These are phyloP conservation scores for Muricea muricata DNA, from an alignment of 92 coral and sea anemone species.

Conservation along the genomic window DNA sequence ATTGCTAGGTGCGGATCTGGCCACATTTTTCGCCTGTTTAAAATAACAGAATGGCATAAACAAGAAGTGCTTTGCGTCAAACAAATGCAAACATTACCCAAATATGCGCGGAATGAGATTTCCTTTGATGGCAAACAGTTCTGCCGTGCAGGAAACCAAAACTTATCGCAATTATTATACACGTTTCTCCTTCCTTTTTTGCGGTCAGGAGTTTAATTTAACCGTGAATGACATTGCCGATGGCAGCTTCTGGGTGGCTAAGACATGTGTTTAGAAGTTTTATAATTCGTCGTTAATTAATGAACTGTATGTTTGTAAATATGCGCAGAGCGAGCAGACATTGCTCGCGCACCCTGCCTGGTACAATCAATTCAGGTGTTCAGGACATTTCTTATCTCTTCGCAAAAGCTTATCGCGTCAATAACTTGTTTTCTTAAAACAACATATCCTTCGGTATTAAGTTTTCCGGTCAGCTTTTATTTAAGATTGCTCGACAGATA, in stretches of 20 bases:
- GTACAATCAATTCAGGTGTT: background rate
- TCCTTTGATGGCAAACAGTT: background rate
- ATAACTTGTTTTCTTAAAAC: constrained; percentile 37
- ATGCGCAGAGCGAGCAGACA: background rate
- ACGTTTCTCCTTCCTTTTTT: constrained; percentile 9
- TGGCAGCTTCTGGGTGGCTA: constrained; percentile 16
- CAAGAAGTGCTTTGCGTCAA: background rate
- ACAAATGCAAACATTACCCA: background rate
- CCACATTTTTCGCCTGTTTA: background rate
- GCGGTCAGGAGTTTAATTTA: constrained; percentile 5
- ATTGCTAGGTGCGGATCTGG: background rate
- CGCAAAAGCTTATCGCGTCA: constrained; percentile 32
- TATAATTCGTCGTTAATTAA: background rate
- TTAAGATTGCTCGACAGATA: background rate
- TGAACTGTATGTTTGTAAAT: background rate
- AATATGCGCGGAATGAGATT: background rate
- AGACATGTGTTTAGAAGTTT: constrained; percentile 7
- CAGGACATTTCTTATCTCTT: constrained; percentile 15
- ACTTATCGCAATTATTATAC: background rate
- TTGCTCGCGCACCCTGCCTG: background rate
- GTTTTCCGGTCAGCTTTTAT: constrained; percentile 19
- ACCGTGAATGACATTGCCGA: background rate
- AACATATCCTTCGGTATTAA: constrained; percentile 8
- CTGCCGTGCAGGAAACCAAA: background rate
- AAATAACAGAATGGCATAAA: background rate